A percentile compares a stretch with the other conserved stretches of the same genome.
These are phyloP conservation scores for Heliconius hewitsoni DNA, from an alignment of 1,140 invertebrate genomes.

Conservation along the genomic window DNA sequence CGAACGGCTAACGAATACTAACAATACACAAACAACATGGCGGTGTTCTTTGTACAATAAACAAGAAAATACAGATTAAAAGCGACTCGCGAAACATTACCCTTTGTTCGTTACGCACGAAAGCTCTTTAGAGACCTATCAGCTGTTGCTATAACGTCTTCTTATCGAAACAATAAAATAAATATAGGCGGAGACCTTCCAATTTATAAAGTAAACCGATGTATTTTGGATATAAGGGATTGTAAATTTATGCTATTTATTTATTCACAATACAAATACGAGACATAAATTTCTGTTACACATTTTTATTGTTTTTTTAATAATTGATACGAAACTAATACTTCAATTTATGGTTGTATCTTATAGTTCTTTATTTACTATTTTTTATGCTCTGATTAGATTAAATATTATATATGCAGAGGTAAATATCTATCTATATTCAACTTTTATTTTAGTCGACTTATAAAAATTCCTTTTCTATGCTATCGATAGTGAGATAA, in stretches of 20 bases:
- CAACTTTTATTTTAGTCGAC: too few species aligned
- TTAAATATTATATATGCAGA: too few species aligned
- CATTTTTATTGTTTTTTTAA: background rate
- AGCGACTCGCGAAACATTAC: constrained; percentile 1
- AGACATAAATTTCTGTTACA: background rate
- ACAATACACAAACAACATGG: background rate
- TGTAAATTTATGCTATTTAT: background rate
- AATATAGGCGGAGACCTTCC: background rate
- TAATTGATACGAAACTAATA: background rate
- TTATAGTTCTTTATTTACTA: too few species aligned
- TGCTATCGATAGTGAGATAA: too few species aligned
- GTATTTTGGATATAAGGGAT: background rate
- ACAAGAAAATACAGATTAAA: background rate
- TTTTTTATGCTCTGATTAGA: too few species aligned
- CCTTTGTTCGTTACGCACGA: constrained; percentile 4
- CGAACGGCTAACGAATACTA: background rate
- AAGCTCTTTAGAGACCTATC: constrained; percentile 3
- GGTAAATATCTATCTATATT: too few species aligned
- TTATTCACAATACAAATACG: background rate
- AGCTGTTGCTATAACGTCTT: constrained; percentile 15
- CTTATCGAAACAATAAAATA: background rate
- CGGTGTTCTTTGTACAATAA: background rate
- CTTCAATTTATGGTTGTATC: too few species aligned
- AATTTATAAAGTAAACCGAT: background rate
- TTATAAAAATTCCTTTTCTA: too few species aligned